phyloP scores from a whole-genome alignment of 2,113 vertebrate genomes.

The Mixornis gularis region DNA sequence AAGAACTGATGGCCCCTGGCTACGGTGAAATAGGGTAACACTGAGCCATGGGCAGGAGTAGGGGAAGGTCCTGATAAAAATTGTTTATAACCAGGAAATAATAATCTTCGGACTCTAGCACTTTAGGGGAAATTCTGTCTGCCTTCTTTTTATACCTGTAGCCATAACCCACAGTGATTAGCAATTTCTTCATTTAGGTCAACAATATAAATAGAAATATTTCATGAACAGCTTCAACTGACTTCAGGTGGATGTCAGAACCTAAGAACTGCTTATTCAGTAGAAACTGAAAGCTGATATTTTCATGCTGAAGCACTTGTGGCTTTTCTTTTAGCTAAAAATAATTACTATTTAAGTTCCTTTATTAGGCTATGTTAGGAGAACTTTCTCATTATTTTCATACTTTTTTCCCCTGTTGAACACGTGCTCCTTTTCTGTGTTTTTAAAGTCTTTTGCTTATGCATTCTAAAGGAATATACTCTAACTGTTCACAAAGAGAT shows the following conservation, averaged over 20 bases:
- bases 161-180: background rate
- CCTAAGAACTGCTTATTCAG: background rate
- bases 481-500: background rate
- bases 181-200: background rate
- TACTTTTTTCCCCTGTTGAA: background rate
- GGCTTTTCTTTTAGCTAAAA: background rate
- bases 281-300: background rate
- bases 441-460: background rate
- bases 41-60: background rate
- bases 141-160: background rate
- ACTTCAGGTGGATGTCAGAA: background rate
- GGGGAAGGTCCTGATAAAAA: rapidly evolving
- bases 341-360: background rate
- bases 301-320: background rate
- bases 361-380: background rate
- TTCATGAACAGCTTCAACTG: rapidly evolving
- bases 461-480: background rate
- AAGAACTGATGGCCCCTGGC: background rate
- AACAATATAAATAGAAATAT: background rate
- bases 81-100: background rate
- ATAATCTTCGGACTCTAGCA: background rate
- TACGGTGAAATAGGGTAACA: background rate
- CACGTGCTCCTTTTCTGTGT: background rate
- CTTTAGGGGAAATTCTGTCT: background rate
- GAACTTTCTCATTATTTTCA: background rate